Conservation (phyloP, 35 echinoderm and acorn worm genomes). For the Nesometra sesokonis region DNA sequence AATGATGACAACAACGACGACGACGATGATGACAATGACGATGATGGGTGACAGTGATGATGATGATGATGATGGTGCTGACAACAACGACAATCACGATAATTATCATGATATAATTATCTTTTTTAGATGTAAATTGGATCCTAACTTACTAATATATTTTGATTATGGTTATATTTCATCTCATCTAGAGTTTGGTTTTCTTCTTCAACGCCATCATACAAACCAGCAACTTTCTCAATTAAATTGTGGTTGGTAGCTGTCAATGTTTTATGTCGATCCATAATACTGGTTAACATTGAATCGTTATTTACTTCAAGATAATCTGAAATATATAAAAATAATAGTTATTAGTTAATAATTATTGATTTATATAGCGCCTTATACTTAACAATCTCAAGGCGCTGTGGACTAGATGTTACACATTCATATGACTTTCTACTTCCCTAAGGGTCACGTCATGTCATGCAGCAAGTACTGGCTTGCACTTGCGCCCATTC, state of each 20-base stretch:
- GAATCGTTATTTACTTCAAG: slow-evolving; percentile 88
- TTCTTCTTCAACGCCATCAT: slow-evolving; percentile 65
- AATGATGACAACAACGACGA: neutral
- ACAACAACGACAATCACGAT: too few species aligned
- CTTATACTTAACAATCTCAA: too few species aligned
- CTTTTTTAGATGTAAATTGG: too few species aligned
- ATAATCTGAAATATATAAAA: slow-evolving; percentile 51
- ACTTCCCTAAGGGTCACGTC: too few species aligned
- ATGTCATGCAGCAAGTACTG: too few species aligned
- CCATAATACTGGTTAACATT: slow-evolving; percentile 94
- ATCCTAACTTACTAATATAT: slow-evolving; percentile 65
- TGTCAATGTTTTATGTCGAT: slow-evolving; percentile 78
- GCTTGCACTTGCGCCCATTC: too few species aligned
- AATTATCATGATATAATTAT: too few species aligned
- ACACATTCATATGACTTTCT: too few species aligned
- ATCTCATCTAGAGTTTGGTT: slow-evolving; percentile 58
- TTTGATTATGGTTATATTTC: slow-evolving; percentile 78
- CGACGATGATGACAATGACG: too few species aligned
- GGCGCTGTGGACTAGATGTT: too few species aligned
- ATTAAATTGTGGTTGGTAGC: slow-evolving; percentile 61
- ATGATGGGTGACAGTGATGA: neutral
- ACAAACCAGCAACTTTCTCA: slow-evolving; percentile 51
- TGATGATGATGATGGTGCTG: too few species aligned
- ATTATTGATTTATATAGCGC: too few species aligned
- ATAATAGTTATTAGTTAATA: neutral